Conservation (phyloP, 2,113 vertebrate genomes). For the Eupsittula cactorum region DNA sequence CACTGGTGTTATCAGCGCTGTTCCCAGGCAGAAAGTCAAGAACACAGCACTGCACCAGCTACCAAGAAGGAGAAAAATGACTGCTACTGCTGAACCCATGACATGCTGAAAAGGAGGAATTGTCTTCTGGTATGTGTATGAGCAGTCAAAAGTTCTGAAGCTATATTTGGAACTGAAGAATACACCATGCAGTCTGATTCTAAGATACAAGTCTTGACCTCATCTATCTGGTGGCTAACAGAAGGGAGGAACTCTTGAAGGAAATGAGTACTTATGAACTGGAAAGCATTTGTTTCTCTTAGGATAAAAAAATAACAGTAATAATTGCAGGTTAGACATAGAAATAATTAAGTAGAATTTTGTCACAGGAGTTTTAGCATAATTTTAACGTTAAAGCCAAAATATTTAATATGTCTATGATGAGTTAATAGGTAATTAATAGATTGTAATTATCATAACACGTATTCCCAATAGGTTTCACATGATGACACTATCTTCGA, state of each 20-base stretch:
- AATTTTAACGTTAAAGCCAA: background rate
- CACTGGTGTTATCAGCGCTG: no score
- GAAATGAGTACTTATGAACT: background rate
- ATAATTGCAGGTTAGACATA: background rate
- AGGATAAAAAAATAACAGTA: background rate
- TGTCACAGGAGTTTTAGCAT: background rate
- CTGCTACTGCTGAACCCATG: no score
- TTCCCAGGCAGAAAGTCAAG: no score
- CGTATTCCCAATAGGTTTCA: background rate
- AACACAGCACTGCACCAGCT: no score
- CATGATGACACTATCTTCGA: background rate
- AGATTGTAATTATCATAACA: background rate
- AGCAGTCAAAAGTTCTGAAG: background rate
- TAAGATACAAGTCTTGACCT: background rate
- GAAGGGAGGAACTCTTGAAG: background rate
- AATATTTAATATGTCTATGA: background rate
- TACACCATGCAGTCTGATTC: accelerated
- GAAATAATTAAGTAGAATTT: background rate
- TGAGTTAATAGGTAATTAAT: background rate
- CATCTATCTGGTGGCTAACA: background rate
- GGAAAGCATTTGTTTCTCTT: background rate
- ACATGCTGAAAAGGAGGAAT: background rate
- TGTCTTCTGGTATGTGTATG: accelerated
- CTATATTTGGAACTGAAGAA: background rate
- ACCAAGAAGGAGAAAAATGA: no score